A percentile compares a stretch with the other conserved stretches of the same genome.
Evolutionary conservation across 2,113 vertebrate genomes (phyloP).

Genomic region (Eretmodus cyanostictus): DNA sequence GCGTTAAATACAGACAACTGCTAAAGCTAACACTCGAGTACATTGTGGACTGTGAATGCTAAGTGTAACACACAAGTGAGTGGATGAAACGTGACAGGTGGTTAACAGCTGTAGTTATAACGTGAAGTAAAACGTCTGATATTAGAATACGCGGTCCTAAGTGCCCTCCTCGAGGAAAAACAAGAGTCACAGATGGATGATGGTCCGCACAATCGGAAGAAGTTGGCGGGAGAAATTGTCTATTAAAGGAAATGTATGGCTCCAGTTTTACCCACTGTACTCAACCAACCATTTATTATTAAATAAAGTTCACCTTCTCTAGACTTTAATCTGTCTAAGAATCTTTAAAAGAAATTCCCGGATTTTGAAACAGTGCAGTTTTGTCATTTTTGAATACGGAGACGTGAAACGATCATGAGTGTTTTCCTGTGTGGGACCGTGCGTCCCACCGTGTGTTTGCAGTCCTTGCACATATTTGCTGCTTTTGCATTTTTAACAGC

Average conservation of each 20-base stretch:
- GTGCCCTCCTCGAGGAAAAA: neutral
- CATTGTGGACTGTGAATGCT: neutral
- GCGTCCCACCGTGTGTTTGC: neutral
- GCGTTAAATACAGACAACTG: neutral
- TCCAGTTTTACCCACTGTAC: neutral
- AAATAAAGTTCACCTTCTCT: neutral
- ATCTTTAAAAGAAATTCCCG: neutral
- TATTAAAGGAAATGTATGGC: neutral
- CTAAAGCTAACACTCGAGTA: neutral
- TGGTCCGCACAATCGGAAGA: neutral
- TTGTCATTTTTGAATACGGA: neutral
- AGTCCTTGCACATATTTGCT: neutral
- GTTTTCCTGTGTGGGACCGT: neutral
- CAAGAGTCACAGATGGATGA: neutral
- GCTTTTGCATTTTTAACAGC: neutral
- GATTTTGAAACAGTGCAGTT: neutral
- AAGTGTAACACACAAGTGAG: neutral
- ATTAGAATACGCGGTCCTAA: neutral
- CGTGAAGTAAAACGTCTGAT: neutral
- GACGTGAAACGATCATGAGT: neutral
- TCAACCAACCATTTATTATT: neutral
- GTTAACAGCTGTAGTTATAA: neutral
- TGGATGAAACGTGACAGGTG: neutral
- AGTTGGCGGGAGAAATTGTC: neutral
- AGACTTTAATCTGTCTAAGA: neutral